phyloP scores from a whole-genome alignment of 2,888 invertebrate species.

The Liposcelis brunnea region DNA sequence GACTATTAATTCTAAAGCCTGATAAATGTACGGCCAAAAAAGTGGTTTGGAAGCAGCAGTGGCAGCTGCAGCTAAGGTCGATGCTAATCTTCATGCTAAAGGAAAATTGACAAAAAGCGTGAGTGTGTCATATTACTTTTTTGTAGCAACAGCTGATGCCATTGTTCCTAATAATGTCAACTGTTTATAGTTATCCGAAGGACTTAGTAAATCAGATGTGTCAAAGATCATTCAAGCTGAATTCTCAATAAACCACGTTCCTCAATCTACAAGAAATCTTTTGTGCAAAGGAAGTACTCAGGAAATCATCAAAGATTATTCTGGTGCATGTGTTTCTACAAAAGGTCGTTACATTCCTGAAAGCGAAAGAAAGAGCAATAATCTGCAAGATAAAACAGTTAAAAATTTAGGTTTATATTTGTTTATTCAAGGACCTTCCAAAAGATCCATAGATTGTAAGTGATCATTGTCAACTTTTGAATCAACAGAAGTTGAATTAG shows the following conservation, averaged over 20 bases:
- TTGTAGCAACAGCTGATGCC: background rate
- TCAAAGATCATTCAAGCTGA: slow-evolving; percentile 24
- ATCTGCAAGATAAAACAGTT: background rate
- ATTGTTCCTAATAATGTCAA: slow-evolving; percentile 5
- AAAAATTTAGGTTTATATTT: slow-evolving; percentile 24
- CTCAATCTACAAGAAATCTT: slow-evolving; percentile 31
- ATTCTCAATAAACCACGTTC: slow-evolving; percentile 35
- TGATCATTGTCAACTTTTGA: slow-evolving; percentile 5
- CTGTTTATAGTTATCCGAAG: slow-evolving; percentile 4
- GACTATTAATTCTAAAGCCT: no score
- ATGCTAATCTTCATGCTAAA: slow-evolving; percentile 14
- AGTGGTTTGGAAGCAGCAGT: slow-evolving; percentile 16
- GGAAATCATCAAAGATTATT: slow-evolving; percentile 30
- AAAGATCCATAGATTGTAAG: slow-evolving; percentile 22
- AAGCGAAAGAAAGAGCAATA: background rate
- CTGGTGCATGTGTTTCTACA: slow-evolving; percentile 33
- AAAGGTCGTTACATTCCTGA: slow-evolving; percentile 29
- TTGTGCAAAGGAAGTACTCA: slow-evolving; percentile 33
- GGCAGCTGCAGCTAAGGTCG: slow-evolving; percentile 16
- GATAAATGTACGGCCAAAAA: slow-evolving; percentile 14
- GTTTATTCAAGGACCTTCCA: slow-evolving; percentile 25
- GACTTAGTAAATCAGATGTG: slow-evolving; percentile 1
- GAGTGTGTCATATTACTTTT: background rate
- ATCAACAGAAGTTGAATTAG: no score
- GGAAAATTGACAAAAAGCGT: slow-evolving; percentile 14